phyloP scores from a whole-genome alignment of 2,113 vertebrate species.

The Tretioscincus oriximinensis region DNA sequence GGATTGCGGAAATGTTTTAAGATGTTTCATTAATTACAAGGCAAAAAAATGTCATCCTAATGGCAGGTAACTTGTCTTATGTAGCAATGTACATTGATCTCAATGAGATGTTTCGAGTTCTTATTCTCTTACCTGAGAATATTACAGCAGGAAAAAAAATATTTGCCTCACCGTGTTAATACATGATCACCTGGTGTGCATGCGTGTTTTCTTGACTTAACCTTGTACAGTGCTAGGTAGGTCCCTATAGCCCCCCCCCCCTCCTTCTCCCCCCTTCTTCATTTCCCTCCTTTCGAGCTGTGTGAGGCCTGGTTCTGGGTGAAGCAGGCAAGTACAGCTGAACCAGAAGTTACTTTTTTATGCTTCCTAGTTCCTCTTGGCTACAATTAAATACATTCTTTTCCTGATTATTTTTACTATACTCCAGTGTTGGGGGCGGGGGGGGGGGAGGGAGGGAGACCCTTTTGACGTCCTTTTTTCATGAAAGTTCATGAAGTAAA shows the following conservation, averaged over 20 bases:
- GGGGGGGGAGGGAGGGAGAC: slow-evolving; percentile 61
- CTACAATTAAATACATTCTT: slow-evolving; percentile 87
- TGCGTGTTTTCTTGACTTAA: slow-evolving; percentile 90
- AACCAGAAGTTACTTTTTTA: slow-evolving; percentile 84
- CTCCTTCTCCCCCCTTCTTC: too few relatives aligned
- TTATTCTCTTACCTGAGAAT: slow-evolving; percentile 99
- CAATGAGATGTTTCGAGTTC: slow-evolving; percentile 99
- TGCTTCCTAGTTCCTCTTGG: slow-evolving; percentile 92
- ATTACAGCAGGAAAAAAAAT: slow-evolving; percentile 92
- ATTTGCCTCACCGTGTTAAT: slow-evolving; percentile 97
- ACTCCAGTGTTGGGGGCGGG: slow-evolving; percentile 75
- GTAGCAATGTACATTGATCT: slow-evolving; percentile 99
- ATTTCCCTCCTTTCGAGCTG: slow-evolving; percentile 77
- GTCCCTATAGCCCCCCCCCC: slow-evolving; percentile 87
- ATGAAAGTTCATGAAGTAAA: slow-evolving; percentile 84
- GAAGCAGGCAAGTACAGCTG: slow-evolving; percentile 81
- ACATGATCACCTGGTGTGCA: slow-evolving; percentile 96
- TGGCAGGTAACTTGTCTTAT: slow-evolving; percentile 96
- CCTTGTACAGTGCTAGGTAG: slow-evolving; percentile 90
- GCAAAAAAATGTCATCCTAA: slow-evolving; percentile 88
- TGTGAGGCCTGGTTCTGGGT: slow-evolving; percentile 83
- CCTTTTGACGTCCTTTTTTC: slow-evolving; percentile 81
- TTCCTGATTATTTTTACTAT: slow-evolving; percentile 76
- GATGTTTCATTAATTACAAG: slow-evolving; percentile 86
- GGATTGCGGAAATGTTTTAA: slow-evolving; percentile 75